Conservation (phyloP, 2,888 invertebrate species). For the Drosophila multiciliata region DNA sequence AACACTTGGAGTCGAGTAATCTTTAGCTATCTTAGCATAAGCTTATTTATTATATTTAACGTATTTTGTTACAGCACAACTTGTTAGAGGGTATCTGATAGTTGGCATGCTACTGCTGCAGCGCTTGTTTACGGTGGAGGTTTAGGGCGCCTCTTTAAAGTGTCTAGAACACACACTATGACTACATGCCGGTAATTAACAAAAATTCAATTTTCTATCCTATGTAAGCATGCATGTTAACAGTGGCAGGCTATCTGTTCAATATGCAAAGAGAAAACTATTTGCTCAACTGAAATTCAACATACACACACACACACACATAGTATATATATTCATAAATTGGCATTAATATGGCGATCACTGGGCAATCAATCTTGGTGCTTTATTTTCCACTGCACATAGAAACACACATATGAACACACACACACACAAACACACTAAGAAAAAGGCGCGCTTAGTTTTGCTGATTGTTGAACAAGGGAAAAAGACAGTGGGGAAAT, state of each 20-base stretch:
- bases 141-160: conserved; percentile 27
- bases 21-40: neutral
- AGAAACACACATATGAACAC: conserved; percentile 1
- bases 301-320: conserved; percentile 14
- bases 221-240: neutral
- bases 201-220: conserved; percentile 40
- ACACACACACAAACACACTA: conserved; percentile 16
- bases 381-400: conserved; percentile 25
- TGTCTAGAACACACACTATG: conserved; percentile 39
- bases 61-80: fast-evolving
- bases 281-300: conserved; percentile 8
- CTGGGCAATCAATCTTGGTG: conserved; percentile 32
- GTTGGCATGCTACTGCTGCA: neutral
- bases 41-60: neutral
- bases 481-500: neutral
- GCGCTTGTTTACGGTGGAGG: conserved; percentile 4
- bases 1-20: neutral
- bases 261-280: neutral
- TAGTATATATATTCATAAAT: neutral
- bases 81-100: conserved; percentile 17
- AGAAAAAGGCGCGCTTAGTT: conserved; percentile 17
- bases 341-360: conserved; percentile 27
- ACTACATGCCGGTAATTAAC: conserved; percentile 71
- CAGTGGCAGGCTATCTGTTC: conserved; percentile 26
- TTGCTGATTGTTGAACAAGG: conserved; percentile 36